These are phyloP conservation scores for Ceraclea dissimilis DNA, from an alignment of 2,888 invertebrate genomes.

Conservation along the genomic window DNA sequence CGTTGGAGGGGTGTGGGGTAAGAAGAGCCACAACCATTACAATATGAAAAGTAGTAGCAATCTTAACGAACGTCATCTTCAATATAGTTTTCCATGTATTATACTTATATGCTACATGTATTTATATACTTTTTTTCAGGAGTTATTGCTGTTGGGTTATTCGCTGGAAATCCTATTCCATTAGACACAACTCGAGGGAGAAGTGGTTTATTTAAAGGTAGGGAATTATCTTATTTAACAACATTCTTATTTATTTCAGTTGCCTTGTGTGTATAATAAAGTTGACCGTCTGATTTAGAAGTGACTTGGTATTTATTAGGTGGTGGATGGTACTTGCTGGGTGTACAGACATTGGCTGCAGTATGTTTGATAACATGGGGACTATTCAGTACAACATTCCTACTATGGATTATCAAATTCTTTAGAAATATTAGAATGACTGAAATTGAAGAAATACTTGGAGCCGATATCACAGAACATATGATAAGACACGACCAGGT, in stretches of 20 bases:
- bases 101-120: too few species aligned
- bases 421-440: conserved; percentile 80
- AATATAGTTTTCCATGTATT: background rate
- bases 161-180: conserved; percentile 78
- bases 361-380: conserved; percentile 72
- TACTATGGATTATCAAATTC: conserved; percentile 73
- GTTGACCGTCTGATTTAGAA: background rate
- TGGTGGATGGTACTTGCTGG: conserved; percentile 82
- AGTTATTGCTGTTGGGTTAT: conserved; percentile 79
- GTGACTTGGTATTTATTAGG: conserved; percentile 40
- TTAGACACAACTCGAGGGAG: conserved; percentile 72
- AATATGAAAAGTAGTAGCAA: background rate
- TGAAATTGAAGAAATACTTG: conserved; percentile 75
- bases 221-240: background rate
- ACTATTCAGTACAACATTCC: conserved; percentile 56
- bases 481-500: conserved; percentile 55
- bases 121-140: conserved; percentile 48
- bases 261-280: background rate
- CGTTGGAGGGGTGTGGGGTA: conserved; percentile 65
- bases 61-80: background rate
- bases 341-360: conserved; percentile 69
- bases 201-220: conserved; percentile 65
- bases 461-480: conserved; percentile 86
- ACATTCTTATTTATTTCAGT: background rate
- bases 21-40: too few species aligned